These are phyloP conservation scores for Heterotis niloticus DNA, from an alignment of 2,113 vertebrate species.

Conservation along the genomic window DNA sequence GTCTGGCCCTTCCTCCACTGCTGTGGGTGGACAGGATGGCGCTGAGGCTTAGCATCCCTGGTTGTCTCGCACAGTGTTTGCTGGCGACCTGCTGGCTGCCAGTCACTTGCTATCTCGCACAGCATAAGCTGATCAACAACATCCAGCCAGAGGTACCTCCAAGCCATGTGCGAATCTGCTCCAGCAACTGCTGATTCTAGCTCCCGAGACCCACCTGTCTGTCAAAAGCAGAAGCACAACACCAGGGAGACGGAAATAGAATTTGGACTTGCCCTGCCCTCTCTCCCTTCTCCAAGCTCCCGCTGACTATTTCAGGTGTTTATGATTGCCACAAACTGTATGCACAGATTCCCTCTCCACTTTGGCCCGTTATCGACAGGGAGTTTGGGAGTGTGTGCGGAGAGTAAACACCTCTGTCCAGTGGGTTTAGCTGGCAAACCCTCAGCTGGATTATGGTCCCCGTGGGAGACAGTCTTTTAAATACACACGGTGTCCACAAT, in stretches of 20 bases:
- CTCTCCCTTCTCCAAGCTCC: background rate
- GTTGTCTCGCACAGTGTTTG: background rate
- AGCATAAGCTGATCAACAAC: background rate
- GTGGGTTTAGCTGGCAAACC: background rate
- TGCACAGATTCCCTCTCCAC: constrained; percentile 3
- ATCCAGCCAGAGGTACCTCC: background rate
- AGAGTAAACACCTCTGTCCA: background rate
- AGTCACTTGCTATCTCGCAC: constrained; percentile 16
- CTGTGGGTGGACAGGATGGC: background rate
- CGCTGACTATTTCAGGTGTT: constrained; percentile 13
- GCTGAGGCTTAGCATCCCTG: background rate
- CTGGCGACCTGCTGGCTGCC: constrained; percentile 11
- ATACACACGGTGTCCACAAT: background rate
- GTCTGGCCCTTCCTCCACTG: background rate
- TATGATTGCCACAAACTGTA: background rate
- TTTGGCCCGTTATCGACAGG: background rate
- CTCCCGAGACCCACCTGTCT: constrained; percentile 5
- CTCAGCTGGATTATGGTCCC: background rate
- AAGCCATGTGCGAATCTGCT: background rate
- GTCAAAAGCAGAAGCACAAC: background rate
- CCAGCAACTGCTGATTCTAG: background rate
- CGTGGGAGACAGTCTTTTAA: background rate
- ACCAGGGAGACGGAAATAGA: background rate
- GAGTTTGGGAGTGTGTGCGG: background rate
- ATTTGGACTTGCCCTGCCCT: background rate